Base-by-base conservation (phyloP, 2,888 invertebrate species). In the Latheticus oryzae region DNA sequence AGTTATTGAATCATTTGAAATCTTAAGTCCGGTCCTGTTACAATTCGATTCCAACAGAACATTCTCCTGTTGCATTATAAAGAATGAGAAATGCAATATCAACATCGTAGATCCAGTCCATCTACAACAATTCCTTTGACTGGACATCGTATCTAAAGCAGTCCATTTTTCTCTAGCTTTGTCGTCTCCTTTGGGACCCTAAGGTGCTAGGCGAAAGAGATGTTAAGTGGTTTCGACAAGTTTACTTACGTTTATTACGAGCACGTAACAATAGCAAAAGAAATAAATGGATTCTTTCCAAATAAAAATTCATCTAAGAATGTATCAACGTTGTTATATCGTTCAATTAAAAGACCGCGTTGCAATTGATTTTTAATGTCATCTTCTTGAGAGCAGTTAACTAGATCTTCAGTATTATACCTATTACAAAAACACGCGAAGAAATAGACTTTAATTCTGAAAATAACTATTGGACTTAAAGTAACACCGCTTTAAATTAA, bases 31-130 rank as follows among this genome's bases (percentile, higher is more conserved):
- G 45, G 45, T 12, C 51, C 64, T 53, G 52, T 33, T 19, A 56
- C 38, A 9, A 35, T 42, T 62, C 43, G 65, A 64, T 57, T 53
- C 60, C 60, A 59, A 57, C 59, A 62, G 66, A 64, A 66, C 67
- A 69, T 68, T 71, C 74, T 76, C 74, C 75, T 76, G 76, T 77
- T 79, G 79, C 79, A 79, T 79, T 78, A 78, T 78, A 78, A 76
- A 76, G 78, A 78, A 78, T 77, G 77, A 78, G 78, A 79, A 78
- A 79, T 79, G 78, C 78, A 79, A 79, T 77, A 78, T 78, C 77
- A 74, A 74, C 74, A 74, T 72, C 73, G 71, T 69, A 73, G 73
- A 71, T 66, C 62, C 58, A 69, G 73, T 72, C 73, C 73, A 73
- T 73, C 73, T 73, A 67, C 69, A 71, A 70, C 71, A 66, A 71